These are phyloP conservation scores for Mylabris phalerata DNA, from an alignment of 1,140 invertebrate genomes.

Conservation along the genomic window DNA sequence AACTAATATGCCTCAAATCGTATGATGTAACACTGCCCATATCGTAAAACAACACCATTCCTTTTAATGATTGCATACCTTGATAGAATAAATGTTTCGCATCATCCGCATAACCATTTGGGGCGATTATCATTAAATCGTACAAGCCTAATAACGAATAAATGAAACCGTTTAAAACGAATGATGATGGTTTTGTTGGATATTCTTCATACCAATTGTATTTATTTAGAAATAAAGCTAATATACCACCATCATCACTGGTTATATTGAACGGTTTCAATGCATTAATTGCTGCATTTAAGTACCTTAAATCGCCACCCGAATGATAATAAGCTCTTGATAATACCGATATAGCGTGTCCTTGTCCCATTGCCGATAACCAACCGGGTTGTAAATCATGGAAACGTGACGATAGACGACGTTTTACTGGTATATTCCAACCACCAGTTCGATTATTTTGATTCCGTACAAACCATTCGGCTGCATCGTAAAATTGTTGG, in stretches of 20 bases:
- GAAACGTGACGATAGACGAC: constrained; percentile 70
- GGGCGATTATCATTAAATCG: constrained; percentile 73
- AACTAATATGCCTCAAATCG: constrained; percentile 87
- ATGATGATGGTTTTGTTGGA: constrained; percentile 88
- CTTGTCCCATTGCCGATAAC: constrained; percentile 97
- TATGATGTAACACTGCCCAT: constrained; percentile 95
- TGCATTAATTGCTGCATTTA: constrained; percentile 73
- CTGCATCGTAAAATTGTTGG: constrained; percentile 85
- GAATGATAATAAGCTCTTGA: constrained; percentile 82
- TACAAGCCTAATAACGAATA: constrained; percentile 95
- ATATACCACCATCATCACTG: constrained; percentile 70
- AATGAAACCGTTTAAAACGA: constrained; percentile 98
- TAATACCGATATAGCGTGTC: constrained; percentile 90
- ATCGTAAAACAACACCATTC: constrained; percentile 87
- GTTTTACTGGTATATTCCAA: constrained; percentile 80
- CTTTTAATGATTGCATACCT: constrained; percentile 84
- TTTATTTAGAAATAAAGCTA: constrained; percentile 67
- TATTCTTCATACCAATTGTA: constrained; percentile 95
- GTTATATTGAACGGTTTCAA: constrained; percentile 72
- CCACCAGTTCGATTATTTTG: constrained; percentile 77
- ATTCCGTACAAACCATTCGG: constrained; percentile 85
- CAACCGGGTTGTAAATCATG: constrained; percentile 49
- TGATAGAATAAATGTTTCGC: constrained; percentile 72
- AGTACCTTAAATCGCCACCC: constrained; percentile 65
- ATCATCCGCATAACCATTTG: constrained; percentile 52